Conservation (phyloP, 2,797 vertebrate species). For the Paguma larvata region DNA sequence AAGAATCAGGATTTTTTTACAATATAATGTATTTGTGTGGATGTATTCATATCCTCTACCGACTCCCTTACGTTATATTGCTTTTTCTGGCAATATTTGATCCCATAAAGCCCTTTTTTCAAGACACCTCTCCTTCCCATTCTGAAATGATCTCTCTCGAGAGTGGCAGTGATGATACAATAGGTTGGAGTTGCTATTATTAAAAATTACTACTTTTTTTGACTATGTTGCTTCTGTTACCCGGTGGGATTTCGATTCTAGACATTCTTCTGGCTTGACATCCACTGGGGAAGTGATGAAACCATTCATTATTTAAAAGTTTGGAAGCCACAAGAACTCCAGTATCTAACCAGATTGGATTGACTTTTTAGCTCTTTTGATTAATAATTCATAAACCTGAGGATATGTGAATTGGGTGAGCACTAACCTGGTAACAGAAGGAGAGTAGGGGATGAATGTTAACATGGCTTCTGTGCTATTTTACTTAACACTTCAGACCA, state of each 20-base stretch:
- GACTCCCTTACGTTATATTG: neutral
- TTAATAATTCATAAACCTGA: slow-evolving; percentile 90
- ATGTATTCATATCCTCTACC: neutral
- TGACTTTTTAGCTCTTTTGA: slow-evolving; percentile 92
- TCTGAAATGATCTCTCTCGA: slow-evolving; percentile 79
- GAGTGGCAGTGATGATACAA: slow-evolving; percentile 80
- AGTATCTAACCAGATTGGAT: slow-evolving; percentile 90
- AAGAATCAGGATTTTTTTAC: neutral
- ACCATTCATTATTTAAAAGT: slow-evolving; percentile 91
- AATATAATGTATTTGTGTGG: rapidly evolving
- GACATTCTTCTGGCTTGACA: slow-evolving; percentile 86
- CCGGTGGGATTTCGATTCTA: slow-evolving; percentile 88
- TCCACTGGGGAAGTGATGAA: slow-evolving; percentile 89
- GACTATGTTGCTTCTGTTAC: slow-evolving; percentile 76
- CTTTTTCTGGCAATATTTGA: slow-evolving; percentile 72
- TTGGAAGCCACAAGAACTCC: slow-evolving; percentile 89
- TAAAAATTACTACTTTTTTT: slow-evolving; percentile 85
- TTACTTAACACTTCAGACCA: slow-evolving; percentile 85
- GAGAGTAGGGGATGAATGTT: slow-evolving; percentile 84
- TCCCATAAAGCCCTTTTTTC: slow-evolving; percentile 68
- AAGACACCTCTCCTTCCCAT: slow-evolving; percentile 79
- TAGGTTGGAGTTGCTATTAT: slow-evolving; percentile 84
- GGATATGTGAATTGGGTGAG: slow-evolving; percentile 87
- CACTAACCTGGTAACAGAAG: slow-evolving; percentile 88
- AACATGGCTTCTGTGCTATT: slow-evolving; percentile 86